Base-by-base conservation (phyloP, 2,888 invertebrate genomes). In the Lutraria lutraria region DNA sequence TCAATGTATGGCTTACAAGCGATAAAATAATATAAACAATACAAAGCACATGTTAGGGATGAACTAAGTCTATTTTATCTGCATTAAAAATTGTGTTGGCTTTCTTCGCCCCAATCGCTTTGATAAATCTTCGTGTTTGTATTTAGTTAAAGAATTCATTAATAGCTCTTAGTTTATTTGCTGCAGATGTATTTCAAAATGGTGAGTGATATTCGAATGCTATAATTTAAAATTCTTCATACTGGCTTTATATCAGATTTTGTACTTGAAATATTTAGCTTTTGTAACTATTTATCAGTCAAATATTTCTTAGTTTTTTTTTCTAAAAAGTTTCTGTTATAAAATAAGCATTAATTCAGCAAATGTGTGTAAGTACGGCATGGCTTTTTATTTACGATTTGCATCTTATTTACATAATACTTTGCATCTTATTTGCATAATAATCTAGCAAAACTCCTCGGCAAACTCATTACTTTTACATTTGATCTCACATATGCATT, bases 351-450 rank as follows among this genome's bases (percentile, higher is more conserved):
- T 68, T 25, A 68, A 68, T n/a, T 10, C 6, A n/a, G 12, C 63
- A 68, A 68, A 68, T 68, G 25, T 25, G 63, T 68, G 63, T 68
- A n/a, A 76, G 31, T 76, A 12, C 76, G 76, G 16, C 31, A 76
- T 76, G 19, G 76, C 76, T 76, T 76, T 76, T 76, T 34, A 76
- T 34, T 76, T 76, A 31, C 76, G 29, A 76, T 76, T 76, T 31
- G 25, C 76, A 76, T 76, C 76, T 34, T 34, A 76, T 76, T 76
- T 76, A 31, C 76, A 76, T 76, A 15, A n/a, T 31, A 2, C 31
- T 76, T 76, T 76, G 25, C 76, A 76, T 76, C 29, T 76, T 12
- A 31, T 19, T 76, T 76, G 34, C 76, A 76, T 68, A 25, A n/a
- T 25, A 0, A n/a, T 56, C 2, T 68, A 68, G 25, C 25, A 16